phyloP scores from a whole-genome alignment of 2,797 vertebrate genomes.

The Aselliscus stoliczkanus region DNA sequence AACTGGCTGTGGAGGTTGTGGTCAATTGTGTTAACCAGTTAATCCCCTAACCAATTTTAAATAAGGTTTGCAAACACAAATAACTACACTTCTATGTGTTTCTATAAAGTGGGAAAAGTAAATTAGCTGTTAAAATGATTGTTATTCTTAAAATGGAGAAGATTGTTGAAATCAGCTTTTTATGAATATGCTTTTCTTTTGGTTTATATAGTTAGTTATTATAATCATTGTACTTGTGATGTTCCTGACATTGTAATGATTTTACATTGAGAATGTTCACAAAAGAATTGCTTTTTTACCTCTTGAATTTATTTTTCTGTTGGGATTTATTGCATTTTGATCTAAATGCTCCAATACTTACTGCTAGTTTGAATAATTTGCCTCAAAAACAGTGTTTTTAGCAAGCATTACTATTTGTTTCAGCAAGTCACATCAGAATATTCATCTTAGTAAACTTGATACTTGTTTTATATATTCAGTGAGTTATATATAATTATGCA shows the following conservation, averaged over 20 bases:
- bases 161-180: constrained; percentile 17
- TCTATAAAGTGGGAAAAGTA: not conserved
- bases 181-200: not conserved
- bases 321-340: constrained; percentile 1
- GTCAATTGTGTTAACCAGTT: not conserved
- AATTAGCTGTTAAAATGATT: not conserved
- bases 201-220: constrained; percentile 16
- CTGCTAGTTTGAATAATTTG: constrained; percentile 40
- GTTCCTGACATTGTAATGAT: not conserved
- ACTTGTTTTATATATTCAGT: constrained; percentile 1
- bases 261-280: not conserved
- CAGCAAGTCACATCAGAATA: not conserved
- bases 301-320: constrained; percentile 35
- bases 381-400: not conserved
- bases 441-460: constrained; percentile 25
- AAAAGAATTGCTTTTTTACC: not conserved
- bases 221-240: not conserved
- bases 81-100: not conserved
- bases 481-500: not conserved
- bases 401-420: constrained; percentile 1
- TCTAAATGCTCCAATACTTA: not conserved
- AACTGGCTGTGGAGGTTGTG: not conserved
- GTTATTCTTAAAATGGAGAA: constrained; percentile 7
- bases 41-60: not conserved
- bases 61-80: constrained; percentile 16